Base-by-base conservation (phyloP, 2,888 invertebrate species). In the Phorcus lineatus region DNA sequence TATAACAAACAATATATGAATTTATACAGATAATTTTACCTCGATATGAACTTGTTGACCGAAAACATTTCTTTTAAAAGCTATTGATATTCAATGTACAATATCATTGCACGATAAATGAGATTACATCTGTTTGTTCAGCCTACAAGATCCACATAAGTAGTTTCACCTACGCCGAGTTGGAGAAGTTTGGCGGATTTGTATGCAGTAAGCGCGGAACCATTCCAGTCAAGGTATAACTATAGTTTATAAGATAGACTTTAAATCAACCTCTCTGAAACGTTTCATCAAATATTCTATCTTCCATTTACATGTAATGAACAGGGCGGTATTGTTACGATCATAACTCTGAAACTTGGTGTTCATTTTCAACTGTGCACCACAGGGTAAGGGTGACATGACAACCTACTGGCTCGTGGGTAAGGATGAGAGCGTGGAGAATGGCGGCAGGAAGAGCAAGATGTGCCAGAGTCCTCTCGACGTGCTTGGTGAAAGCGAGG, bases 71-170 rank as follows among this genome's bases (percentile, higher is more conserved):
- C 36, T 4, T 36, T 36, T 36, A 36, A 36, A 36, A 36, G 36
- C 36, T 36, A 7, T 4, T 36, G 7, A 36, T 36, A 36, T n/a
- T n/a, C n/a, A n/a, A n/a, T n/a, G n/a, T n/a, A n/a, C n/a, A n/a
- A n/a, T n/a, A n/a, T n/a, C n/a, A n/a, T n/a, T n/a, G n/a, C n/a
- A 36, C 36, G 2, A 4, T 36, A 2, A 36, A 2, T 36, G 2
- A 36, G 2, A 4, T 36, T 36, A 7, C 7, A 7, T 36, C 7
- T 36, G 4, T 4, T 36, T 36, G 36, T 36, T 31, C 86, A 91
- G 91, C 89, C 4, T 89, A 89, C 84, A 86, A 83, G 79, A 89
- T 91, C n/a, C 91, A 91, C 77, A 87, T 90, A 36, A 90, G 90
- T 74, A 84, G 86, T 28, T 83, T 79, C n/a, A 90, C 91, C 0